These are phyloP conservation scores for Agonum fuliginosum DNA, from an alignment of 2,888 invertebrate genomes.

Conservation along the genomic window DNA sequence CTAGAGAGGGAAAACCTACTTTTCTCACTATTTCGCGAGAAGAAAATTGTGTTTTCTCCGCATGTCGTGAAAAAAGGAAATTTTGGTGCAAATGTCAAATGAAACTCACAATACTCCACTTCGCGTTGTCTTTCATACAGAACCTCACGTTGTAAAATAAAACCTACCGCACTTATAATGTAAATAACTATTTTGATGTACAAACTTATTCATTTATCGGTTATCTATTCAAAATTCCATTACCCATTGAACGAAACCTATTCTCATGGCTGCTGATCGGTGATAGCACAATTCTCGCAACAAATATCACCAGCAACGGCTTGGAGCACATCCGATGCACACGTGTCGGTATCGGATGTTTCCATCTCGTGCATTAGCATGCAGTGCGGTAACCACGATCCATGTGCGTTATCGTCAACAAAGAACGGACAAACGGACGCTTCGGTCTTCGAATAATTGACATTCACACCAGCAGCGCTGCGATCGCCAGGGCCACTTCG, in stretches of 20 bases:
- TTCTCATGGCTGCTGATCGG: not conserved
- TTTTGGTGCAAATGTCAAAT: too few relatives aligned
- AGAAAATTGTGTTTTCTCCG: too few relatives aligned
- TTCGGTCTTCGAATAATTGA: not conserved
- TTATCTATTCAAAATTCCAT: not conserved
- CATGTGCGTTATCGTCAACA: not conserved
- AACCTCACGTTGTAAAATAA: too few relatives aligned
- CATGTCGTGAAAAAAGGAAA: too few relatives aligned
- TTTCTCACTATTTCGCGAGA: too few relatives aligned
- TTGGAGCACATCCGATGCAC: conserved; percentile 8
- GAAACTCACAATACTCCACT: too few relatives aligned
- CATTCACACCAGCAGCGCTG: not conserved
- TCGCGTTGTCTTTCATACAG: too few relatives aligned
- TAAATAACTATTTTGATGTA: too few relatives aligned
- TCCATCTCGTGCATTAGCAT: conserved; percentile 14
- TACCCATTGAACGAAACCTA: not conserved
- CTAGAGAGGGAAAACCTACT: too few relatives aligned
- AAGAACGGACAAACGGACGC: not conserved
- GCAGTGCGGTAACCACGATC: not conserved
- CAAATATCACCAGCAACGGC: conserved; percentile 9
- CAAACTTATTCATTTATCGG: too few relatives aligned
- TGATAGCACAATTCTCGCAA: conserved; percentile 15
- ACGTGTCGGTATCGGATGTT: conserved; percentile 17
- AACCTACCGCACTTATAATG: too few relatives aligned
- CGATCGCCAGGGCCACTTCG: not conserved